phyloP scores from a whole-genome alignment of 92 coral and sea anemone genomes.

The Epizoanthus ramosus region DNA sequence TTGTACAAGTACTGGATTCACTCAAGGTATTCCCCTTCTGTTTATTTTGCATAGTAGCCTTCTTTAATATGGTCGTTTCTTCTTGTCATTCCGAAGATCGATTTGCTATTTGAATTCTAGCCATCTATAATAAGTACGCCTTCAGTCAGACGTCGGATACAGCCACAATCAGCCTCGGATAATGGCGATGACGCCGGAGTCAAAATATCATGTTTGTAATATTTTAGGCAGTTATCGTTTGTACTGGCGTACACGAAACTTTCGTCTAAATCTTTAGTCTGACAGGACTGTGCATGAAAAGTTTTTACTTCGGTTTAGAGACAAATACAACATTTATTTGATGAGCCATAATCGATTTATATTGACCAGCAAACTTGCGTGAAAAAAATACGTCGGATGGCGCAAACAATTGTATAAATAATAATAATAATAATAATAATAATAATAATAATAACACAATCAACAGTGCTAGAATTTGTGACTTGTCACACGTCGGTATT shows the following conservation, averaged over 20 bases:
- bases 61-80: no score
- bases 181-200: neutral
- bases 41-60: neutral
- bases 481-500: no score
- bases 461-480: no score
- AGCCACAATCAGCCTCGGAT: neutral
- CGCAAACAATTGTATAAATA: neutral
- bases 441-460: neutral
- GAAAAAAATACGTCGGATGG: neutral
- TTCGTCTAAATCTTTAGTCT: neutral
- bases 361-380: neutral
- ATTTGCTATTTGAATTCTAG: no score
- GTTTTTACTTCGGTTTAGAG: neutral
- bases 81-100: no score
- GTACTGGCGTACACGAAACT: neutral
- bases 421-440: no score
- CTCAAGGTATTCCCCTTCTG: conserved; percentile 14
- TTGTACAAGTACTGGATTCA: neutral
- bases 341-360: neutral
- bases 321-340: neutral
- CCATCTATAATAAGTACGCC: no score
- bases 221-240: neutral
- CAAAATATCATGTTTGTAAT: neutral
- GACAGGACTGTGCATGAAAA: no score
- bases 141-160: no score